These are phyloP conservation scores for Himalopsyche phryganea DNA, from an alignment of 1,140 invertebrate genomes.

Conservation along the genomic window DNA sequence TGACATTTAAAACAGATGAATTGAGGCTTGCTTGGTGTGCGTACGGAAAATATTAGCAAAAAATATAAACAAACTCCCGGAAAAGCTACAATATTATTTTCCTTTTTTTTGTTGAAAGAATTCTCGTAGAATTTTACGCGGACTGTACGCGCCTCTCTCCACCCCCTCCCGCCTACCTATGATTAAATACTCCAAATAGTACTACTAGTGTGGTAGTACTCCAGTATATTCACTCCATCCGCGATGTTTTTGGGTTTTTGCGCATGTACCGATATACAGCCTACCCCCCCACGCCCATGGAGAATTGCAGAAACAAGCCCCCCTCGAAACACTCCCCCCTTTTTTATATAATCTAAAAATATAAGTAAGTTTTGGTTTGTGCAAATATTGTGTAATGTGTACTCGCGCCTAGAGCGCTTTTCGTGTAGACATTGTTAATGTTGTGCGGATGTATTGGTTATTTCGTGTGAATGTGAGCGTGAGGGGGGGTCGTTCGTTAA, in stretches of 20 bases:
- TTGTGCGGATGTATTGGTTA: neutral
- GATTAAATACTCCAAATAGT: conserved; percentile 34
- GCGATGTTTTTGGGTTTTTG: conserved; percentile 33
- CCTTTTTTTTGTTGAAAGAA: too few relatives aligned
- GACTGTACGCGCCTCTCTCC: conserved; percentile 18
- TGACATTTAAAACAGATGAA: too few relatives aligned
- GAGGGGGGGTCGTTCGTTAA: too few relatives aligned
- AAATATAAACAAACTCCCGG: too few relatives aligned
- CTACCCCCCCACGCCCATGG: neutral
- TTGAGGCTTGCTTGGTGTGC: too few relatives aligned
- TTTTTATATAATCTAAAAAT: conserved; percentile 31
- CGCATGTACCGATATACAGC: conserved; percentile 28
- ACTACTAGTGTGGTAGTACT: conserved; percentile 28
- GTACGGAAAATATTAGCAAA: too few relatives aligned
- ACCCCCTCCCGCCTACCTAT: conserved; percentile 14
- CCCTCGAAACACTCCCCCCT: neutral
- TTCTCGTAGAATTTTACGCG: conserved; percentile 1
- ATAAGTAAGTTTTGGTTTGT: conserved; percentile 31
- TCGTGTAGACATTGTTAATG: too few relatives aligned
- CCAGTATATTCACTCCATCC: conserved; percentile 27
- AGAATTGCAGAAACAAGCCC: conserved; percentile 24
- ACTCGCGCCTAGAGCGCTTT: neutral
- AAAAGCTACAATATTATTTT: too few relatives aligned
- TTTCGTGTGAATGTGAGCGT: neutral
- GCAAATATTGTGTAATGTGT: conserved; percentile 31